Conservation (phyloP, 2,888 invertebrate species). For the Ophion ellenae region DNA sequence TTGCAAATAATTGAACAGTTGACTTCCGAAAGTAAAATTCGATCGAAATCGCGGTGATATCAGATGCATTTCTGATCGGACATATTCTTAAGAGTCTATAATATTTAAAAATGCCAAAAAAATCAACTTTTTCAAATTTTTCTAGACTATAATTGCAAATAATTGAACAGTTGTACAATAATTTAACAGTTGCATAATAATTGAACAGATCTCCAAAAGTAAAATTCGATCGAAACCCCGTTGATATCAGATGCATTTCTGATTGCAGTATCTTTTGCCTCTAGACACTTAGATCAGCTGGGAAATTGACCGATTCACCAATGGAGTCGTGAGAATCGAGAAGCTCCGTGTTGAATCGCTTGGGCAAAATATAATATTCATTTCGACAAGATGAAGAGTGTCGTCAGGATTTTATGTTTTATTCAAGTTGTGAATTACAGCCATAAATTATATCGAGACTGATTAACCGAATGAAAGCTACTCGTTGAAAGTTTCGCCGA, state of each 20-base stretch:
- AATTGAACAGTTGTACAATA: too few species aligned
- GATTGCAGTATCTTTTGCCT: neutral
- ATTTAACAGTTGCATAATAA: too few species aligned
- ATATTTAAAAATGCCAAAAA: too few species aligned
- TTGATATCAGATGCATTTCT: neutral
- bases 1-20: too few species aligned
- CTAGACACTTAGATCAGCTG: neutral
- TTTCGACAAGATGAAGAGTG: constrained; percentile 1
- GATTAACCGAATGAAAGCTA: constrained; percentile 49
- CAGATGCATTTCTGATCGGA: neutral
- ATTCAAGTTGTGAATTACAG: constrained; percentile 7
- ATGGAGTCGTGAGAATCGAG: constrained; percentile 15
- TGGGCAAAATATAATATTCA: neutral
- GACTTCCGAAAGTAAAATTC: too few species aligned
- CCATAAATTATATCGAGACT: constrained; percentile 26
- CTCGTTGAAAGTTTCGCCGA: constrained; percentile 28
- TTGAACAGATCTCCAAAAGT: too few species aligned
- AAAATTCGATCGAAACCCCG: too few species aligned
- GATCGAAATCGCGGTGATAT: too few species aligned
- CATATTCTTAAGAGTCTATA: too few species aligned
- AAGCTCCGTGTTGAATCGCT: constrained; percentile 15
- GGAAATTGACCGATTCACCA: constrained; percentile 16
- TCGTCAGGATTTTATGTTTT: constrained; percentile 19
- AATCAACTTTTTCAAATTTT: too few species aligned
- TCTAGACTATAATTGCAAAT: too few species aligned